A percentile compares a stretch with the other conserved stretches of the same genome.
These are phyloP conservation scores for Stenodema calcarata DNA, from an alignment of 2,888 invertebrate species.

Conservation along the genomic window DNA sequence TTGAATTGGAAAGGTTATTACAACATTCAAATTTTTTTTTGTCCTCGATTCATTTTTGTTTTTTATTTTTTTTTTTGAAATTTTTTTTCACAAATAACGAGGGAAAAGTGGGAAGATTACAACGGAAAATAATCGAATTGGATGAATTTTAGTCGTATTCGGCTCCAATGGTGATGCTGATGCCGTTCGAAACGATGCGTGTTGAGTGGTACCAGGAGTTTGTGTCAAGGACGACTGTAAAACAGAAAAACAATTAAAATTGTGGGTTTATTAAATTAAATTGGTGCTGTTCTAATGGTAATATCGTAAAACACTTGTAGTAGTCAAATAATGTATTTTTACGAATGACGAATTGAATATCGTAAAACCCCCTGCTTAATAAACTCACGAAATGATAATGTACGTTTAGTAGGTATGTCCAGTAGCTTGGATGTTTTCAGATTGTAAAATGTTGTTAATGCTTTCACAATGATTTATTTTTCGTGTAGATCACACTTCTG, in stretches of 20 bases:
- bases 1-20: background rate
- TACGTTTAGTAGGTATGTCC: no score
- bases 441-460: no score
- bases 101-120: background rate
- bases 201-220: conserved; percentile 97
- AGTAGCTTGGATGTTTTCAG: no score
- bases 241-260: background rate
- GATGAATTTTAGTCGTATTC: conserved; percentile 79
- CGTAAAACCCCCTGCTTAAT: no score
- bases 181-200: conserved; percentile 80
- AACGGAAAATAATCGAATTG: background rate
- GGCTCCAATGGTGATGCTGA: conserved; percentile 95
- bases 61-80: background rate
- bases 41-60: background rate
- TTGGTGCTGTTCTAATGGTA: no score
- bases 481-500: no score
- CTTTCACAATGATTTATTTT: no score
- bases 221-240: conserved; percentile 64
- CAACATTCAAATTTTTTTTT: background rate
- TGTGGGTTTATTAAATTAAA: no score
- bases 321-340: no score
- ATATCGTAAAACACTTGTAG: no score
- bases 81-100: background rate
- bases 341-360: no score
- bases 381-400: no score